Evolutionary conservation across 2,797 vertebrate species (phyloP).

Genomic region (Micropoecilia bifurca): DNA sequence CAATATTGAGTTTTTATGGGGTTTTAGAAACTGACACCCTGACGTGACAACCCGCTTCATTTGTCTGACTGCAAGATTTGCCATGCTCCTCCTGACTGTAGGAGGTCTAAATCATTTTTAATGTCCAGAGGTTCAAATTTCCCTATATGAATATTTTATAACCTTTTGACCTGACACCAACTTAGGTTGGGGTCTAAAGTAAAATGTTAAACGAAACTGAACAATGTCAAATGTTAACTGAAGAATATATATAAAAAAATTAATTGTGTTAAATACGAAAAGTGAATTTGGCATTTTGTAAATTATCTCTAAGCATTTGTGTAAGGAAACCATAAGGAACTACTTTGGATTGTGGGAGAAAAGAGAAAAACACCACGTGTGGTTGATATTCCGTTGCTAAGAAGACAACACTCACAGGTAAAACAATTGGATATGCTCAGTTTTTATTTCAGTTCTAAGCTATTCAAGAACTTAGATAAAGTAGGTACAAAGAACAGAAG

Average conservation of each 20-base stretch:
- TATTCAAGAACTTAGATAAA: constrained; percentile 5
- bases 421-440: not conserved
- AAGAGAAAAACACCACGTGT: not conserved
- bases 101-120: no score
- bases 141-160: not conserved
- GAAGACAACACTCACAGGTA: not conserved
- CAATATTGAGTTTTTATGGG: no score
- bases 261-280: not conserved
- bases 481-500: constrained; percentile 51
- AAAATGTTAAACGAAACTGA: not conserved
- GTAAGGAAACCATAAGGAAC: not conserved
- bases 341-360: not conserved
- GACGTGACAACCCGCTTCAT: no score
- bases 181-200: not conserved
- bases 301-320: not conserved
- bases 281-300: not conserved
- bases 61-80: no score
- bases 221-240: not conserved
- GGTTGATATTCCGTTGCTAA: not conserved
- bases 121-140: no score
- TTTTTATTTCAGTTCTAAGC: not conserved
- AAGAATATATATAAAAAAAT: not conserved
- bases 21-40: no score
- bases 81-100: no score
- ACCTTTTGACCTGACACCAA: not conserved